phyloP scores from a whole-genome alignment of 2,888 invertebrate species.

The Nemoura dubitans region DNA sequence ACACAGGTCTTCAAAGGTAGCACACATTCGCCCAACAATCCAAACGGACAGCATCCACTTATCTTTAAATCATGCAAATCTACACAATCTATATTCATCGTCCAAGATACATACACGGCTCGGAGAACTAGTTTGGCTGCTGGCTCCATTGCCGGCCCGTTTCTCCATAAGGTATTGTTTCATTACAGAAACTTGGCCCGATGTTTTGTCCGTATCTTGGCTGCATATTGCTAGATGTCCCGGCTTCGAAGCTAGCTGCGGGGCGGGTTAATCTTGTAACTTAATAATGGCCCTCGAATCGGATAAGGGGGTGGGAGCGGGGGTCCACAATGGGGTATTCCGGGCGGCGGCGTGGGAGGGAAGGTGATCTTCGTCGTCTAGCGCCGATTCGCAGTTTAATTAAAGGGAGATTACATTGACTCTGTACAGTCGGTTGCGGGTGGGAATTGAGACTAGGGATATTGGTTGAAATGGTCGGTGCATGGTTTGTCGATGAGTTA shows the following conservation, averaged over 20 bases:
- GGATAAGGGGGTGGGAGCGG: not conserved
- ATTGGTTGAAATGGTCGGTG: not conserved
- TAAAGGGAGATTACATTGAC: constrained; percentile 5
- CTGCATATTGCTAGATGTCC: constrained; percentile 12
- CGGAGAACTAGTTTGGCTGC: not conserved
- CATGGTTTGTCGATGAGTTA: not conserved
- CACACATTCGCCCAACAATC: not conserved
- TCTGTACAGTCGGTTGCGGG: not conserved
- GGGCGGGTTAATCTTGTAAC: constrained; percentile 12
- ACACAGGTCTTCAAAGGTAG: not conserved
- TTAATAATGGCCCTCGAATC: constrained; percentile 7
- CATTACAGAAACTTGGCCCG: not conserved
- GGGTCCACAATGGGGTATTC: not conserved
- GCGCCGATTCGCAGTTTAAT: constrained; percentile 7
- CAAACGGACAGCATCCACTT: not conserved
- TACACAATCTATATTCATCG: not conserved
- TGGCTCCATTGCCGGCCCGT: not conserved
- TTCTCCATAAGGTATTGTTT: not conserved
- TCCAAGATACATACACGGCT: not conserved
- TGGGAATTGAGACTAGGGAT: not conserved
- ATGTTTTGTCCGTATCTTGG: not conserved
- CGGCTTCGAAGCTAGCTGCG: not conserved
- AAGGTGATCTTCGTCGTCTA: not conserved
- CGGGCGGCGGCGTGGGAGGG: not conserved
- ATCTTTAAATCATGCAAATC: not conserved